These are phyloP conservation scores for Atlantisia rogersi DNA, from an alignment of 2,113 vertebrate species.

Conservation along the genomic window DNA sequence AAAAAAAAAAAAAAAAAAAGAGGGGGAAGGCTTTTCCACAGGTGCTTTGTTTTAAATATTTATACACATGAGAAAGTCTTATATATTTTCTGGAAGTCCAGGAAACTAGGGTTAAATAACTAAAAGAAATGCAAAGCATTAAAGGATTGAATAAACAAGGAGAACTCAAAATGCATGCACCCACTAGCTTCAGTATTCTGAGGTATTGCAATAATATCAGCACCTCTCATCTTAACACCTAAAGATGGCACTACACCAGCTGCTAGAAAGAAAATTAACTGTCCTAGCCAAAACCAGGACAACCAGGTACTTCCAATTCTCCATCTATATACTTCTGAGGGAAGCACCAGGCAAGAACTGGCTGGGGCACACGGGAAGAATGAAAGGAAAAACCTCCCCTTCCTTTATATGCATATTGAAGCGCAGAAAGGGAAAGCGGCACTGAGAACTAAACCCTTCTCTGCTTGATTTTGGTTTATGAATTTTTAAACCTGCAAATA, in stretches of 20 bases:
- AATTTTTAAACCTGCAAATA: not conserved
- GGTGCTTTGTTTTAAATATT: not conserved
- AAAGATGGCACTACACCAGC: too few species aligned
- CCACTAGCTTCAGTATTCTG: not conserved
- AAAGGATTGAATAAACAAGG: not conserved
- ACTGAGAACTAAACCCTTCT: not conserved
- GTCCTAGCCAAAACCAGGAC: too few species aligned
- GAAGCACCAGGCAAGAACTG: not conserved
- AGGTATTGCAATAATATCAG: not conserved
- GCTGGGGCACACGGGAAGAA: not conserved
- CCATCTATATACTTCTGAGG: not conserved
- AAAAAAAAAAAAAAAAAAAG: too few species aligned
- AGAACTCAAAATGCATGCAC: not conserved
- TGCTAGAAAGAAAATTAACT: too few species aligned
- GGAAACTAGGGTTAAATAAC: not conserved
- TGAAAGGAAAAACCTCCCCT: not conserved
- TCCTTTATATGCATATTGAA: not conserved
- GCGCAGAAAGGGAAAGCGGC: not conserved
- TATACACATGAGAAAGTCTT: not conserved
- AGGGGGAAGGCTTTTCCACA: not conserved
- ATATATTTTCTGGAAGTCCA: not conserved
- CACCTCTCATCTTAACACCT: too few species aligned
- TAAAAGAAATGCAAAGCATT: not conserved
- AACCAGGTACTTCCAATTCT: not conserved
- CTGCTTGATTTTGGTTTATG: not conserved